Evolutionary conservation across 1,140 invertebrate genomes (phyloP).

Genomic region (Drosophila triauraria): DNA sequence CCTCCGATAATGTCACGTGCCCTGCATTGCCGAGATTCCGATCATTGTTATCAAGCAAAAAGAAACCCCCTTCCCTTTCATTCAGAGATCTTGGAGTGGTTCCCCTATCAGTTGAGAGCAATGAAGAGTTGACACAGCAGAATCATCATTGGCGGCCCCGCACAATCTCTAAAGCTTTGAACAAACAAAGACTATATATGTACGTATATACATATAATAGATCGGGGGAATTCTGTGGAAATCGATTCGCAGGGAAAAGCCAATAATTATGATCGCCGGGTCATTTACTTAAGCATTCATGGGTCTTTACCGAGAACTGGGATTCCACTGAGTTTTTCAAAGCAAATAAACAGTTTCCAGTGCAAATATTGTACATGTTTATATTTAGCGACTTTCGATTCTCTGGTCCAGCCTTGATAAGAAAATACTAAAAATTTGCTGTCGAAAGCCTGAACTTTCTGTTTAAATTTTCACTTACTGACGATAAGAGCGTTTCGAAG

Average conservation of each 20-base stretch:
- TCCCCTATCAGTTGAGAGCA: constrained; percentile 47
- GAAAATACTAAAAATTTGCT: constrained; percentile 38
- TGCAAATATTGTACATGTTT: constrained; percentile 24
- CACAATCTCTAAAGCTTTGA: constrained; percentile 10
- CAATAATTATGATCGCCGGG: constrained; percentile 8
- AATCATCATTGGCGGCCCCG: constrained; percentile 28
- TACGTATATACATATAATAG: not conserved
- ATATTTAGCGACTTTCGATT: constrained; percentile 27
- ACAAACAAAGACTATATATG: constrained; percentile 8
- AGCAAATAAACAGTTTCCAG: constrained; percentile 5
- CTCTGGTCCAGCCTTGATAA: constrained; percentile 44
- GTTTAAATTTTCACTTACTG: constrained; percentile 39
- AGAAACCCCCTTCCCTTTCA: constrained; percentile 29
- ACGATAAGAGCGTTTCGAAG: constrained; percentile 34
- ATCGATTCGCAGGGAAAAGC: constrained; percentile 16
- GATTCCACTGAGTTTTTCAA: not conserved
- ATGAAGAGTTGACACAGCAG: constrained; percentile 43
- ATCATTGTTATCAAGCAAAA: constrained; percentile 34
- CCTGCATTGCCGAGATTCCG: constrained; percentile 33
- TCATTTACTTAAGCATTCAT: not conserved
- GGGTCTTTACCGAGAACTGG: constrained; percentile 15
- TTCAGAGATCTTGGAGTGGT: constrained; percentile 50
- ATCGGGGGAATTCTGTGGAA: constrained; percentile 42
- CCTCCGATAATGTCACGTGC: constrained; percentile 49
- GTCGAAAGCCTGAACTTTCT: constrained; percentile 27